A percentile compares a stretch with the other conserved stretches of the same genome.
Conservation (phyloP, 1,140 invertebrate genomes). For the Pseudomyrmex gracilis region DNA sequence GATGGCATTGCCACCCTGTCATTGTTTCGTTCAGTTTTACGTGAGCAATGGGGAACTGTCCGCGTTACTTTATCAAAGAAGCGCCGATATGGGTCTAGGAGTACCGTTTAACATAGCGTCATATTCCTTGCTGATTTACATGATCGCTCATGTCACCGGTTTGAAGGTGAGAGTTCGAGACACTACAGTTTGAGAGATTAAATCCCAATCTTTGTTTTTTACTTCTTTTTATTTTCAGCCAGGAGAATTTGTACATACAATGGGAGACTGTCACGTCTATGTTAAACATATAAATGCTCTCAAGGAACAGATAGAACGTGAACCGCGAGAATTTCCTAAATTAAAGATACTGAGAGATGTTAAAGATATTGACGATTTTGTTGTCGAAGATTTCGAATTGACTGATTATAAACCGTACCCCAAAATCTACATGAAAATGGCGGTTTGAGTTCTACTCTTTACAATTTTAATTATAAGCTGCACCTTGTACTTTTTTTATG, state of each 20-base stretch:
- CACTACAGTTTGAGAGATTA: too few relatives aligned
- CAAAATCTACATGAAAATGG: slow-evolving; percentile 98
- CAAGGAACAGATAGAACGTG: slow-evolving; percentile 92
- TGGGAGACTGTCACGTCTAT: slow-evolving; percentile 99
- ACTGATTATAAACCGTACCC: slow-evolving; percentile 95
- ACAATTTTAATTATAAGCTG: neutral
- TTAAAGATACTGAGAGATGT: slow-evolving; percentile 91
- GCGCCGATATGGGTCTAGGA: slow-evolving; percentile 98
- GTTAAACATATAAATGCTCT: slow-evolving; percentile 95
- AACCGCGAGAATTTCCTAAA: slow-evolving; percentile 94
- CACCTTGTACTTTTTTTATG: too few relatives aligned
- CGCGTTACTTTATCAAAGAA: slow-evolving; percentile 98
- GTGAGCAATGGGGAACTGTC: slow-evolving; percentile 93
- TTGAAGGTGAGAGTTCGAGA: slow-evolving; percentile 87
- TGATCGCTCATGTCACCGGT: slow-evolving; percentile 98
- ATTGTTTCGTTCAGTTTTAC: slow-evolving; percentile 98
- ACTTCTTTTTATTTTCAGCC: slow-evolving; percentile 87
- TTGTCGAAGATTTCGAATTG: slow-evolving; percentile 94
- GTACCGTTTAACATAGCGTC: slow-evolving; percentile 99
- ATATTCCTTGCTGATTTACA: slow-evolving; percentile 97
- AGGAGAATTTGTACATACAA: slow-evolving; percentile 98
- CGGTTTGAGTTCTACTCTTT: slow-evolving; percentile 89
- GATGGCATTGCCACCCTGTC: slow-evolving; percentile 99
- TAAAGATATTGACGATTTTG: slow-evolving; percentile 95
- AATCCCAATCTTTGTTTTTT: slow-evolving; percentile 18